Evolutionary conservation across 2,113 vertebrate species (phyloP), one percentile per base, ranked within the genome.

Genomic region (Pituophis catenifer): DNA sequence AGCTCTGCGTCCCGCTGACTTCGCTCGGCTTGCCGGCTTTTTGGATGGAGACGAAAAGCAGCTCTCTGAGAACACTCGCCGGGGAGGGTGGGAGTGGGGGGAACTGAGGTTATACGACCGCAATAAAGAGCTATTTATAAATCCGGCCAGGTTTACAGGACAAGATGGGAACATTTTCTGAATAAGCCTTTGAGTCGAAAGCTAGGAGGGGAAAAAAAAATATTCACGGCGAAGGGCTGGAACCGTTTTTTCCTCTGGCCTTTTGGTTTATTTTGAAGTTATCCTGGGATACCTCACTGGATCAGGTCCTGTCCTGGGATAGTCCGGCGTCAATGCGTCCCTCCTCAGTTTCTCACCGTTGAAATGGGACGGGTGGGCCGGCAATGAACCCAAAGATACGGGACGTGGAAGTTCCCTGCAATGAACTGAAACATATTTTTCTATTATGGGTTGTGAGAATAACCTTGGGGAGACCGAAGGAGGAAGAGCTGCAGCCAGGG

Each of bases 1-100:
- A 54, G 3, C 15, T 90, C 21, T 89, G 65, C 94, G 3, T 90
- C 57, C 85, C 52, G 81, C 65, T 88, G 54, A 12, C 91, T 93
- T 95, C 57, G 85, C 88, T 88, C 86, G 50, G 93, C 70, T 57
- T 75, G 89, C 59, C 62, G n/a, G 90, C 24, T 86, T 86, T 55
- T 53, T 44, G 10, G 54, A 13, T 55, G 5, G 5, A 86, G 89
- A 62, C 90, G 33, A 65, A 93, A 92, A 50, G 91, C 53, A 81
- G 57, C 38, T 12, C 19, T 92, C 91, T 89, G 33, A 91, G 90
- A 81, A 52, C 8, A 38, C 19, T 33, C 21, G 8, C 7, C 33
- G 81, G 88, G 54, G 90, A 12, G 86, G 86, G 50, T 48, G 58
- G 58, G 54, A 3, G 1, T 1, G 85, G 48, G 81, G 86, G 86